phyloP scores from a whole-genome alignment of 2,113 vertebrate species.

The Pristiophorus japonicus region DNA sequence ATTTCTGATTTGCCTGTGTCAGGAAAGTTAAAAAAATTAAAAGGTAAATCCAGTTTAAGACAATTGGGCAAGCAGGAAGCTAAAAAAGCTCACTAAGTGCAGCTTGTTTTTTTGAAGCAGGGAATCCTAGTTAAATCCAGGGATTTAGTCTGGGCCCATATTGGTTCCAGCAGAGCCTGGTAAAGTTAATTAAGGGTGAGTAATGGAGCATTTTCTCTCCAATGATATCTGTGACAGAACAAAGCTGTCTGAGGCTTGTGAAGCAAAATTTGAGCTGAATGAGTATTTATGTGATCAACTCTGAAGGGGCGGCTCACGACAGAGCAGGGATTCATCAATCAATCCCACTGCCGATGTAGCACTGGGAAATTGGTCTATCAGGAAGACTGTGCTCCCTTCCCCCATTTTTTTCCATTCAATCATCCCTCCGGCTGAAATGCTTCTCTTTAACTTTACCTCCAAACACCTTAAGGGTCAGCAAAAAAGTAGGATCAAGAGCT shows the following conservation, averaged over 20 bases:
- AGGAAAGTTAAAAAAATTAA: neutral
- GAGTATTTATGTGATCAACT: conserved; percentile 99
- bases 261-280: conserved; percentile 98
- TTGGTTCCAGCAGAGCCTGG: conserved; percentile 81
- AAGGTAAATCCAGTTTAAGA: conserved; percentile 51
- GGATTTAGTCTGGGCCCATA: conserved; percentile 73
- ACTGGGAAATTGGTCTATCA: conserved; percentile 98
- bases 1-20: neutral
- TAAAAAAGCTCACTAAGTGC: conserved; percentile 54
- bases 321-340: conserved; percentile 97
- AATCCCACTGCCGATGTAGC: conserved; percentile 79
- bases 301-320: conserved; percentile 97
- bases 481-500: conserved; percentile 70
- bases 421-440: conserved; percentile 94
- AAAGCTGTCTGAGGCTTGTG: conserved; percentile 98
- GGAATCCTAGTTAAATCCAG: conserved; percentile 71
- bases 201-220: conserved; percentile 95
- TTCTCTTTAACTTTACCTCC: conserved; percentile 95
- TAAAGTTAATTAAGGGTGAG: conserved; percentile 99
- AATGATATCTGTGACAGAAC: conserved; percentile 99
- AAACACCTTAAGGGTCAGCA: conserved; percentile 85
- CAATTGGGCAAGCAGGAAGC: conserved; percentile 56
- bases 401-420: conserved; percentile 84
- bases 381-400: conserved; percentile 66
- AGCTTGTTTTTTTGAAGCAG: conserved; percentile 62